Base-by-base conservation (phyloP, 2,888 invertebrate species). In the Vesta saturnalis region DNA sequence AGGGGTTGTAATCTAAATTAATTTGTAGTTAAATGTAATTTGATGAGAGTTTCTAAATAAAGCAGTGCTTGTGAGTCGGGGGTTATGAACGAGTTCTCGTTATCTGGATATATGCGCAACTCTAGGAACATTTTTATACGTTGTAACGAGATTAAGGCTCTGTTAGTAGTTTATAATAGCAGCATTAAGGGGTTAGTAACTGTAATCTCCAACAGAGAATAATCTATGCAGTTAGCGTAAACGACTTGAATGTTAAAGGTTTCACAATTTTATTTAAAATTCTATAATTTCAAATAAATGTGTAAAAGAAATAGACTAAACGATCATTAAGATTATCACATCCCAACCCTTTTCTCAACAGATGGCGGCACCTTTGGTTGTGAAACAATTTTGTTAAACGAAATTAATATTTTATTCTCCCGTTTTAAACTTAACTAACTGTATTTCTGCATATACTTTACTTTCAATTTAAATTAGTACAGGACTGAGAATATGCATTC, bases 131-230 rank as follows among this genome's bases (percentile, higher is more conserved):
- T 77, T 77, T 78, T 77, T 77, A 74, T 74, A 70, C 72, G 70
- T 68, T 71, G 71, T 78, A 77, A 78, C 77, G 73, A 76, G 77
- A 77, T 77, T 78, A 77, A 73, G 73, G 74, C 72, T 73, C 70
- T 71, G 77, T 77, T 77, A 76, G 75, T 77, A 77, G 78, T 78
- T 78, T 78, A 78, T 78, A 78, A 78, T 78, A 77, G 77, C 73
- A 68, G 78, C 73, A 78, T 78, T 78, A 78, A 76, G 76, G 73
- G 74, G 76, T 77, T 75, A 74, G 74, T 72, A 72, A 74, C 73
- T 72, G 71, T 76, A 76, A 78, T 73, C 77, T 71, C 67, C 68
- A 68, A 67, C 67, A 72, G 68, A 73, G 68, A 72, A 74, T 77
- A 77, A 77, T 77, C 72, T 77, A 77, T 77, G 76, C 77, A 76